A percentile compares a stretch with the other conserved stretches of the same genome.
Conservation (phyloP, 2,113 vertebrate species). For the Eurystomus gularis region DNA sequence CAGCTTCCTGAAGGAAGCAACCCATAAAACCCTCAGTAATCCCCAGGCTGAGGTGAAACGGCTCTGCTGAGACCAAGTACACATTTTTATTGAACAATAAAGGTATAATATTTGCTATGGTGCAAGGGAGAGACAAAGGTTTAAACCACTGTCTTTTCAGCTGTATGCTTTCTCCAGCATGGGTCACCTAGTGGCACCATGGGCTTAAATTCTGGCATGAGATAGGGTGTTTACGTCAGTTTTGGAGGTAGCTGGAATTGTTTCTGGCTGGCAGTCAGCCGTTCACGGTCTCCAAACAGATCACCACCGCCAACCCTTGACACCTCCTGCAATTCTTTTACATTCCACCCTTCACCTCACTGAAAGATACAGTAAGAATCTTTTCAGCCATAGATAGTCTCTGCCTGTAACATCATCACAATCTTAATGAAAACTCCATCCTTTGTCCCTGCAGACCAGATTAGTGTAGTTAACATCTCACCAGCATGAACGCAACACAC, state of each 20-base stretch:
- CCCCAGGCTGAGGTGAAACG: background rate
- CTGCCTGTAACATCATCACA: background rate
- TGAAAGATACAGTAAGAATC: background rate
- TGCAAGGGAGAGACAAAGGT: background rate
- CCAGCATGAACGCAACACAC: background rate
- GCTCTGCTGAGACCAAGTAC: background rate
- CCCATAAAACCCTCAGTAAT: background rate
- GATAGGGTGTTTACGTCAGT: background rate
- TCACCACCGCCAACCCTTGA: background rate
- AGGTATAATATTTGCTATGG: background rate
- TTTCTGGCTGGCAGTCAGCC: background rate
- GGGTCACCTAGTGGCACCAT: rapidly evolving
- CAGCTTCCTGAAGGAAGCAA: background rate
- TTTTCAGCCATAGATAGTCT: background rate
- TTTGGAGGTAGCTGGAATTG: background rate
- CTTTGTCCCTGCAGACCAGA: background rate
- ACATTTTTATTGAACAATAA: background rate
- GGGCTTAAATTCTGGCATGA: background rate
- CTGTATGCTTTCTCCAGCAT: background rate
- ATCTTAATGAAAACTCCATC: background rate
- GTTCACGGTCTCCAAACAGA: background rate
- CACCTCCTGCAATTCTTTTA: background rate
- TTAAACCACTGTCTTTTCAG: background rate
- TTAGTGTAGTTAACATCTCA: background rate
- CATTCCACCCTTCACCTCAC: background rate